A percentile compares a stretch with the other conserved stretches of the same genome.
Conservation (phyloP, 2,797 vertebrate genomes). For the Pelochelys cantorii region DNA sequence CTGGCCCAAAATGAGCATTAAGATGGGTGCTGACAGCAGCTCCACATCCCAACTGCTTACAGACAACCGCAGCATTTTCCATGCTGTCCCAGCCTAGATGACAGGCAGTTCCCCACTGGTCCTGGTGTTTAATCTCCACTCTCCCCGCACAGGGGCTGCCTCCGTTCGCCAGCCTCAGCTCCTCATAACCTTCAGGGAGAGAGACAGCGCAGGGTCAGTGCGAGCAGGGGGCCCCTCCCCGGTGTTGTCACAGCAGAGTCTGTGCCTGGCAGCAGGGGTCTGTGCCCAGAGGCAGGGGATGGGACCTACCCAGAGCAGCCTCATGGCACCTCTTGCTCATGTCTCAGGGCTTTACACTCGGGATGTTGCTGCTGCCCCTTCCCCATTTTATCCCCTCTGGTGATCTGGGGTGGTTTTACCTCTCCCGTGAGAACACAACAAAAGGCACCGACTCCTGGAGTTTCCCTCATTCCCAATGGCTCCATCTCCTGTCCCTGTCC, state of each 20-base stretch:
- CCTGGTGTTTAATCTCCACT: background rate
- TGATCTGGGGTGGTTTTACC: no score
- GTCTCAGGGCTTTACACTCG: no score
- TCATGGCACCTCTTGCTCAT: accelerated
- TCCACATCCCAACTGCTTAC: background rate
- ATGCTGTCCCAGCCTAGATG: accelerated
- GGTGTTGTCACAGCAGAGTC: background rate
- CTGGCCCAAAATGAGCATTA: background rate
- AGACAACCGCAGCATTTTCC: background rate
- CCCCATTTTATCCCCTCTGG: no score
- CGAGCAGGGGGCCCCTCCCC: background rate
- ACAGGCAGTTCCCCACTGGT: background rate
- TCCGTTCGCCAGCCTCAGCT: background rate
- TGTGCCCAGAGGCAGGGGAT: background rate
- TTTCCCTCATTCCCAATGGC: no score
- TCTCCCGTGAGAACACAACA: accelerated
- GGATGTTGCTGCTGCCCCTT: no score
- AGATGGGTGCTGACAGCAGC: background rate
- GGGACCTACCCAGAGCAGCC: no score
- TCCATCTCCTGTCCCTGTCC: no score
- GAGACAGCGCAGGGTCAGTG: background rate
- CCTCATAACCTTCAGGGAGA: background rate
- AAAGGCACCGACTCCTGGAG: no score
- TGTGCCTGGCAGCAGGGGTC: no score
- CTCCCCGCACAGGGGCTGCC: background rate